phyloP scores from a whole-genome alignment of 2,113 vertebrate genomes.

The Phylloscopus trochilus region DNA sequence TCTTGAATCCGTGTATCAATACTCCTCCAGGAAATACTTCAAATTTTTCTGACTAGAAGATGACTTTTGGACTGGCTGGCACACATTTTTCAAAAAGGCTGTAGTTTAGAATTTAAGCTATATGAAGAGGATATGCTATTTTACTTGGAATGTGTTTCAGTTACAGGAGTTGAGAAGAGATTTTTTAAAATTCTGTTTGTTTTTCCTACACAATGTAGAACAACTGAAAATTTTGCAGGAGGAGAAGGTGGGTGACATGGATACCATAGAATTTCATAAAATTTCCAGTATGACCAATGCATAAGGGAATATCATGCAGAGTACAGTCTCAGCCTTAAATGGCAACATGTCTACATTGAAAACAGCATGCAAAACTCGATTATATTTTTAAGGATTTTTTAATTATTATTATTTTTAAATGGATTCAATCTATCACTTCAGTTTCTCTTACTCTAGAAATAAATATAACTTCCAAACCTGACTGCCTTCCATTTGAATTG shows the following conservation, averaged over 20 bases:
- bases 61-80: background rate
- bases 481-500: background rate
- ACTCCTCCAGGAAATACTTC: background rate
- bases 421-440: background rate
- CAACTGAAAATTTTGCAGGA: background rate
- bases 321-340: background rate
- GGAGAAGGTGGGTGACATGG: background rate
- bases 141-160: background rate
- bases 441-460: background rate
- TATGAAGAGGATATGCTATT: background rate
- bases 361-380: background rate
- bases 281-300: background rate
- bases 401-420: background rate
- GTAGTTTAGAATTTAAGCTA: background rate
- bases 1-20: background rate
- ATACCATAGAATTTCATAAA: background rate
- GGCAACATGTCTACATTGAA: background rate
- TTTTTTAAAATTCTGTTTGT: background rate
- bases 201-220: background rate
- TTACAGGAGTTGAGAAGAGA: background rate
- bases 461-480: background rate
- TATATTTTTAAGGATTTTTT: background rate
- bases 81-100: background rate
- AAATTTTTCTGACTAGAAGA: background rate
- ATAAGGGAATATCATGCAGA: background rate